phyloP scores from a whole-genome alignment of 2,888 invertebrate species.

The Margaritifera margaritifera region DNA sequence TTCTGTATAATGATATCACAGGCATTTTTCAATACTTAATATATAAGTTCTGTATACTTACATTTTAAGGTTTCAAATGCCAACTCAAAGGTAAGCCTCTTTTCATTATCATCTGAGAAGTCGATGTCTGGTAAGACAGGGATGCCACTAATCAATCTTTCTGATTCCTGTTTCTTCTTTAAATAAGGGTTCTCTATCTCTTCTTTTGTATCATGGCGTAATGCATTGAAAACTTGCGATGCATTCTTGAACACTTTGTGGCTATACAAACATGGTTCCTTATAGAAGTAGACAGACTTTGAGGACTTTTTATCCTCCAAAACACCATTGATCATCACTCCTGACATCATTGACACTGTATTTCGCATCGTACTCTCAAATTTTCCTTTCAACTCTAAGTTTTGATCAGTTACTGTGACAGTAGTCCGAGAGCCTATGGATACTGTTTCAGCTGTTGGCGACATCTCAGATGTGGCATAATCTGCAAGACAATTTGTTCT shows the following conservation, averaged over 20 bases:
- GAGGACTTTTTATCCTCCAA: slow-evolving; percentile 19
- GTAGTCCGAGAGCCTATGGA: slow-evolving; percentile 33
- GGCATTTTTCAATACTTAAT: slow-evolving; percentile 1
- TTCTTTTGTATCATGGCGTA: slow-evolving; percentile 50
- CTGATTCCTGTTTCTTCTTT: slow-evolving; percentile 22
- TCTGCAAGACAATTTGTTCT: no score
- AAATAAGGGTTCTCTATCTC: slow-evolving; percentile 43
- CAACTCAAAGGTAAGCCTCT: slow-evolving; percentile 62
- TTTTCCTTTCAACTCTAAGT: slow-evolving; percentile 12
- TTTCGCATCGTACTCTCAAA: slow-evolving; percentile 23
- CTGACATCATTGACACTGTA: slow-evolving; percentile 31
- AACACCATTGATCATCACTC: slow-evolving; percentile 13
- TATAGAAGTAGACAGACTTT: slow-evolving; percentile 52
- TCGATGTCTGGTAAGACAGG: slow-evolving; percentile 45
- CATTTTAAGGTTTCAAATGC: slow-evolving; percentile 68
- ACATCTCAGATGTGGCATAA: slow-evolving; percentile 27
- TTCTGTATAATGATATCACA: neutral
- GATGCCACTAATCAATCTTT: slow-evolving; percentile 23
- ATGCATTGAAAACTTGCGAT: slow-evolving; percentile 55
- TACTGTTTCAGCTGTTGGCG: slow-evolving; percentile 47
- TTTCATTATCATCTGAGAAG: slow-evolving; percentile 60
- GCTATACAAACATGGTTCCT: slow-evolving; percentile 61
- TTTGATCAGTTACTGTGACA: slow-evolving; percentile 21
- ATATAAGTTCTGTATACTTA: slow-evolving; percentile 50
- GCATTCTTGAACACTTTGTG: slow-evolving; percentile 60